These are phyloP conservation scores for Ammodytes marinus DNA, from an alignment of 2,113 vertebrate genomes.

Conservation along the genomic window DNA sequence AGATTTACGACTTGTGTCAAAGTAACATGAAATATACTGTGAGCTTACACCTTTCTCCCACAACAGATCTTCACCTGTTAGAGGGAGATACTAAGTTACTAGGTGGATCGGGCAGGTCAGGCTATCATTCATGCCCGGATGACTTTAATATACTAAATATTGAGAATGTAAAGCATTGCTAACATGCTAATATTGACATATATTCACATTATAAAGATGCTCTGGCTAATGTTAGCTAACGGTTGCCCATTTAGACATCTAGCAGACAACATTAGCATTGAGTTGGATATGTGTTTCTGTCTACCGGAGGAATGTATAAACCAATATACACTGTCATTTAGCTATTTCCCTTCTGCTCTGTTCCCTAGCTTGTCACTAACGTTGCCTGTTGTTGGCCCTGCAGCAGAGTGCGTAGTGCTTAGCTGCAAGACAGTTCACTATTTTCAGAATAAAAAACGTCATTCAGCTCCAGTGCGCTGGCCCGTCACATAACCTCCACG, in stretches of 20 bases:
- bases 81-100: background rate
- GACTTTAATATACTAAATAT: background rate
- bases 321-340: background rate
- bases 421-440: too few relatives aligned
- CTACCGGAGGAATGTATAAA: background rate
- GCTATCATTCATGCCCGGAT: background rate
- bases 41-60: conserved; percentile 4
- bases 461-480: too few relatives aligned
- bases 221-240: background rate
- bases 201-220: background rate
- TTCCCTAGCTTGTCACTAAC: too few relatives aligned
- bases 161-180: background rate
- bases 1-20: conserved; percentile 53
- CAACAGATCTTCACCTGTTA: conserved; percentile 9
- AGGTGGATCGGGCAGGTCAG: conserved; percentile 1
- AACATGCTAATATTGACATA: too few relatives aligned
- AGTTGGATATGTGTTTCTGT: background rate
- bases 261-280: background rate
- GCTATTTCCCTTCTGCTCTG: too few relatives aligned
- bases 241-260: background rate
- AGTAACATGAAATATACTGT: conserved; percentile 27
- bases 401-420: too few relatives aligned
- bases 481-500: too few relatives aligned
- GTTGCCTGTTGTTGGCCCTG: too few relatives aligned
- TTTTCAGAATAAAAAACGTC: too few relatives aligned